Conservation (phyloP, 2,797 vertebrate species). For the Cryptoblepharus egeriae region DNA sequence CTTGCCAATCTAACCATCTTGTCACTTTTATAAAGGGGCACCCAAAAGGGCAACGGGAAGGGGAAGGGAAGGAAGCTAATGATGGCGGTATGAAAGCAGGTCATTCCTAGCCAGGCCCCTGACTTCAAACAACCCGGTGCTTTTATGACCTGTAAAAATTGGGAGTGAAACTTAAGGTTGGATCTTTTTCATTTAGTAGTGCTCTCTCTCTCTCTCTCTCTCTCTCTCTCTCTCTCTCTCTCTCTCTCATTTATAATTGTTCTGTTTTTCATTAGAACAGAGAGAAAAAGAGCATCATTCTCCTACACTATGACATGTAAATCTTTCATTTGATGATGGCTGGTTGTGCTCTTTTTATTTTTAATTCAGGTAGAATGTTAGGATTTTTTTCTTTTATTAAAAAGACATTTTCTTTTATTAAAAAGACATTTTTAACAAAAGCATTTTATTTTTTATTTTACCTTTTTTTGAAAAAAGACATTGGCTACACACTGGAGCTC, state of each 20-base stretch:
- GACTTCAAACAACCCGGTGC: conserved; percentile 38
- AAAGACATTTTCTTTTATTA: background rate
- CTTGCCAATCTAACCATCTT: conserved; percentile 15
- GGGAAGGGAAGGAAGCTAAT: conserved; percentile 18
- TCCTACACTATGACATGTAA: conserved; percentile 18
- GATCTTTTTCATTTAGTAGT: conserved; percentile 48
- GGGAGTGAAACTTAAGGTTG: background rate
- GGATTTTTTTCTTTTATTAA: background rate
- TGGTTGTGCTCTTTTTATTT: background rate
- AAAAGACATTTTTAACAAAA: background rate
- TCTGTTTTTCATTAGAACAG: conserved; percentile 44
- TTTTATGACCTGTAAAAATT: conserved; percentile 44
- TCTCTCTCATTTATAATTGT: conserved; percentile 4
- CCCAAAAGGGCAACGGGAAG: conserved; percentile 12
- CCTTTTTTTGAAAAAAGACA: background rate
- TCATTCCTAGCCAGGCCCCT: conserved; percentile 1
- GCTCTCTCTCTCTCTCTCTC: background rate
- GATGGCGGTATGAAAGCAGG: background rate
- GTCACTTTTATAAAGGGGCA: conserved; percentile 28
- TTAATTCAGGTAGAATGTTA: too few species aligned
- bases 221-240: background rate
- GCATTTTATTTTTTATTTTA: too few species aligned
- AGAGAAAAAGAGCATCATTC: background rate
- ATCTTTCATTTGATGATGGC: background rate
- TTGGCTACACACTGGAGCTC: background rate